Evolutionary conservation across 2,888 invertebrate species (phyloP).

Genomic region (Labia minor): DNA sequence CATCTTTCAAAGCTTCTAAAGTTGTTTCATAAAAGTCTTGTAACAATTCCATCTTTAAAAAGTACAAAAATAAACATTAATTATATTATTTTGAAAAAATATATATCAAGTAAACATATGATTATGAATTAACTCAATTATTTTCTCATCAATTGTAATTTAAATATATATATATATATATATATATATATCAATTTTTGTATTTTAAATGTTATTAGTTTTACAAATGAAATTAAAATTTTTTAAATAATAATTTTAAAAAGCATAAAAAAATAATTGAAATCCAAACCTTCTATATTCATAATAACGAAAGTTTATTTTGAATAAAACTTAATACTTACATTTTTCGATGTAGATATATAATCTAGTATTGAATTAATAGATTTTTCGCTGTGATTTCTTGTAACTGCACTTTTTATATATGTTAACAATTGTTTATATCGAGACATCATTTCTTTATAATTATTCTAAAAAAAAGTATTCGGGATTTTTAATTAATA

Average conservation of each 20-base stretch:
- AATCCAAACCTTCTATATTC: too few relatives aligned
- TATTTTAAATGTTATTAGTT: slow-evolving; percentile 18
- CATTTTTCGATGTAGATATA: slow-evolving; percentile 98
- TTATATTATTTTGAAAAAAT: too few relatives aligned
- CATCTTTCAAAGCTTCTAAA: slow-evolving; percentile 86
- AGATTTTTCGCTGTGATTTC: slow-evolving; percentile 98
- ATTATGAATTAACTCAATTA: background rate
- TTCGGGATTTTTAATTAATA: too few relatives aligned
- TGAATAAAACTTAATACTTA: slow-evolving; percentile 44
- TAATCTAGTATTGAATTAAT: slow-evolving; percentile 99
- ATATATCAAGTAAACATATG: background rate
- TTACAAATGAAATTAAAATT: slow-evolving; percentile 20
- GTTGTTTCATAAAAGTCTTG: slow-evolving; percentile 99
- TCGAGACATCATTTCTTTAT: slow-evolving; percentile 87
- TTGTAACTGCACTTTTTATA: slow-evolving; percentile 97
- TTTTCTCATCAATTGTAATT: background rate
- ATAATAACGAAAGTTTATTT: too few relatives aligned
- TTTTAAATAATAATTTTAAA: too few relatives aligned
- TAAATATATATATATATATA: slow-evolving; percentile 16
- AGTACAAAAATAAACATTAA: too few relatives aligned
- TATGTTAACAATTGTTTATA: slow-evolving; percentile 95
- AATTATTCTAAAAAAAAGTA: slow-evolving; percentile 62
- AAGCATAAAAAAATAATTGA: too few relatives aligned
- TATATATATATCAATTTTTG: too few relatives aligned
- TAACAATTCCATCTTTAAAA: slow-evolving; percentile 77